Conservation (phyloP, 2,113 vertebrate species). For the Catharus bicknelli region DNA sequence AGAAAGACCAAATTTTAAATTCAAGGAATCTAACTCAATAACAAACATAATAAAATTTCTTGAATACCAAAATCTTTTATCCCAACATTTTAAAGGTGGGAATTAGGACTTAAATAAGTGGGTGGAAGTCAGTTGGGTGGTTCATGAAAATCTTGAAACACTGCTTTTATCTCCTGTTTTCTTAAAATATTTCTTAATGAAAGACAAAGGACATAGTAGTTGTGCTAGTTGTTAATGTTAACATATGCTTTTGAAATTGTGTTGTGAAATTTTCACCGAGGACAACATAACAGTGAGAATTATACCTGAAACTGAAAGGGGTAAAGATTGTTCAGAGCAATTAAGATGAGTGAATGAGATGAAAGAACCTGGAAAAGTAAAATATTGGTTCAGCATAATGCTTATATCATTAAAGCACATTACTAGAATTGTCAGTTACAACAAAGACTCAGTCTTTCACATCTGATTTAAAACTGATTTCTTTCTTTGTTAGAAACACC, state of each 20-base stretch:
- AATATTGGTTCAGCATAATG: background rate
- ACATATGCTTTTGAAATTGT: background rate
- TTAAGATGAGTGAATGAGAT: background rate
- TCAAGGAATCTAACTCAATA: background rate
- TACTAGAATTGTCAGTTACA: background rate
- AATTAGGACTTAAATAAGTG: background rate
- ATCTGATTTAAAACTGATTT: background rate
- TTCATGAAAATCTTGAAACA: background rate
- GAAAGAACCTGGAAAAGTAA: background rate
- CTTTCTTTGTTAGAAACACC: background rate
- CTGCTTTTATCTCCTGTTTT: background rate
- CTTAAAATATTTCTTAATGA: background rate
- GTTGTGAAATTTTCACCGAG: background rate
- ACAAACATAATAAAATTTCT: background rate
- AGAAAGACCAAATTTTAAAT: background rate
- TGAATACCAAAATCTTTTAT: background rate
- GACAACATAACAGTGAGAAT: background rate
- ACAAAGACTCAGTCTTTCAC: background rate
- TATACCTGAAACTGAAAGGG: background rate
- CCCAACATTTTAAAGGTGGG: background rate
- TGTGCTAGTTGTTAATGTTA: background rate
- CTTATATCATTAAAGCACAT: background rate
- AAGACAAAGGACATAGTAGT: background rate
- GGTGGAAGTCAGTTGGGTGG: background rate
- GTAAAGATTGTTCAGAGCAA: background rate